phyloP scores from a whole-genome alignment of 92 coral and sea anemone genomes.

The Umimayanthus chanpuru region DNA sequence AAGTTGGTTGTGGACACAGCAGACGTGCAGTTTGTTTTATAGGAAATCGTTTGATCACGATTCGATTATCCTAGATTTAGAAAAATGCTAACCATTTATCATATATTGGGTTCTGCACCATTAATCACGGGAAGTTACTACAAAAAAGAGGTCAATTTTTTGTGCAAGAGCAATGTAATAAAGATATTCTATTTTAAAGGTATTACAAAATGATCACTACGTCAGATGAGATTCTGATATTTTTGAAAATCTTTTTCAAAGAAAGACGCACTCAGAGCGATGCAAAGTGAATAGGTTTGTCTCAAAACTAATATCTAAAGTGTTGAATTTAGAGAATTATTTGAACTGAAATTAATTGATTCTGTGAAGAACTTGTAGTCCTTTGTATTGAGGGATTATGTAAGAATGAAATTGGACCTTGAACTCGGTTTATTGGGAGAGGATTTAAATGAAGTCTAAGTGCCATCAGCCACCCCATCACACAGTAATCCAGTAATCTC shows the following conservation, averaged over 20 bases:
- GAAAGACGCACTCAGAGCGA: too few species aligned
- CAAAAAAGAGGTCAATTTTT: not conserved
- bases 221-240: too few species aligned
- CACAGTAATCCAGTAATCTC: not conserved
- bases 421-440: too few species aligned
- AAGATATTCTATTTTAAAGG: too few species aligned
- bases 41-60: constrained; percentile 2
- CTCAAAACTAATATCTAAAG: too few species aligned
- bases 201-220: too few species aligned
- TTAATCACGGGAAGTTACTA: constrained; percentile 10
- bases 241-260: too few species aligned
- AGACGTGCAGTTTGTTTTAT: constrained; percentile 8
- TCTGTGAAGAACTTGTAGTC: too few species aligned
- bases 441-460: not conserved
- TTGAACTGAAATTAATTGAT: too few species aligned
- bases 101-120: constrained; percentile 21
- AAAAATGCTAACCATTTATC: not conserved
- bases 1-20: not conserved
- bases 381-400: too few species aligned
- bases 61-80: not conserved
- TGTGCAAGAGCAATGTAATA: not conserved
- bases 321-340: too few species aligned
- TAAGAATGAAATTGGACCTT: not conserved
- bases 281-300: too few species aligned
- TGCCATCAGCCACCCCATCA: not conserved